Conservation (phyloP, 2,888 invertebrate genomes). For the Cryptus armator region DNA sequence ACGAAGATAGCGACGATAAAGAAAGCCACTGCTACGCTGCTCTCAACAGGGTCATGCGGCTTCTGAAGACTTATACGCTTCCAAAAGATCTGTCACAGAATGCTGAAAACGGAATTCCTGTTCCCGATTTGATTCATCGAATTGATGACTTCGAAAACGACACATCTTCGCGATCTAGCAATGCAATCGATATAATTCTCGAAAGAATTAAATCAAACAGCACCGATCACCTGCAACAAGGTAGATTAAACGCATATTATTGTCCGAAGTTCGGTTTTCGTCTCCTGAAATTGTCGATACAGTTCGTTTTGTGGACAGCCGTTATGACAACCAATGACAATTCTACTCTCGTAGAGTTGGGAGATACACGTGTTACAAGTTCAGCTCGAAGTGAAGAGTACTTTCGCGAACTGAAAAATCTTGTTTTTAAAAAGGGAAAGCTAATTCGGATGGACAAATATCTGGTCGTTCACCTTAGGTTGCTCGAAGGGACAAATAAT, state of each 20-base stretch:
- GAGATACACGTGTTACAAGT: conserved; percentile 24
- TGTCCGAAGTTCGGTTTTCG: conserved; percentile 42
- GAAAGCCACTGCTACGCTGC: conserved; percentile 58
- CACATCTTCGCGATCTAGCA: conserved; percentile 16
- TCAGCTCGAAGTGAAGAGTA: conserved; percentile 61
- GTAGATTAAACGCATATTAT: conserved; percentile 57
- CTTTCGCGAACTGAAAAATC: conserved; percentile 55
- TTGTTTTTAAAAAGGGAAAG: conserved; percentile 52
- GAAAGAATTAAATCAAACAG: conserved; percentile 46
- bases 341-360: conserved; percentile 32
- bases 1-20: conserved; percentile 53
- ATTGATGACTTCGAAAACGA: conserved; percentile 21
- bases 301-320: conserved; percentile 59
- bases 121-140: too few relatives aligned
- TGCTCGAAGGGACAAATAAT: conserved; percentile 54
- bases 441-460: conserved; percentile 60
- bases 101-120: too few relatives aligned
- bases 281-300: conserved; percentile 49
- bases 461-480: conserved; percentile 57
- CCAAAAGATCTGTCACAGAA: background rate
- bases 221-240: conserved; percentile 31
- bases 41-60: conserved; percentile 41
- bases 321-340: conserved; percentile 40
- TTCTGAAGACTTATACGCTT: background rate
- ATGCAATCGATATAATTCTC: conserved; percentile 32